Evolutionary conservation across 2,797 vertebrate genomes (phyloP).

Genomic region (Sebastes flavidus): DNA sequence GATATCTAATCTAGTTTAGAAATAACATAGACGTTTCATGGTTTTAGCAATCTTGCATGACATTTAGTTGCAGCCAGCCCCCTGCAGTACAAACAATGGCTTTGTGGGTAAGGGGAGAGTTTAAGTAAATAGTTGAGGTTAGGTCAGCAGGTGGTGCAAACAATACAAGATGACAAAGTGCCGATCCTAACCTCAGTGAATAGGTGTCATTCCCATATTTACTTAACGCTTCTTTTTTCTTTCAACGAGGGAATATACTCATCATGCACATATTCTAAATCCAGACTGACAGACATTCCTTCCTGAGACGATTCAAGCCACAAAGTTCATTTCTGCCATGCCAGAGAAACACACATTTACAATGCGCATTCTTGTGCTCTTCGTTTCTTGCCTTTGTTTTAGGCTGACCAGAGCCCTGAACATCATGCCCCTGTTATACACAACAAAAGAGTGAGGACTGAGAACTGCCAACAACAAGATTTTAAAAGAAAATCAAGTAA

Average conservation of each 20-base stretch:
- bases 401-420: neutral
- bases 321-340: neutral
- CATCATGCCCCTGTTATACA: neutral
- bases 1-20: constrained; percentile 20
- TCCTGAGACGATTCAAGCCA: neutral
- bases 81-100: constrained; percentile 36
- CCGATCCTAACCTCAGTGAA: constrained; percentile 22
- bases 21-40: constrained; percentile 8
- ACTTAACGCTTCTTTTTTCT: constrained; percentile 5
- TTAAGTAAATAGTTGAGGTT: constrained; percentile 55
- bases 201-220: constrained; percentile 44
- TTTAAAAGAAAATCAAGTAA: neutral
- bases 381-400: neutral
- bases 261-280: neutral
- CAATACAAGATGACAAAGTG: constrained; percentile 44
- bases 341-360: neutral
- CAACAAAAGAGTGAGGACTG: neutral
- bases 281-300: constrained; percentile 10
- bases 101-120: constrained; percentile 33
- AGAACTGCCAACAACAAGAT: neutral
- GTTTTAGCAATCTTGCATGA: constrained; percentile 17
- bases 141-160: constrained; percentile 54
- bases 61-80: constrained; percentile 23
- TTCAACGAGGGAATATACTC: neutral
- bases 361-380: neutral